Percentiles rank a stretch among this genome's conserved stretches.
Conservation (phyloP, 2,888 invertebrate genomes). For the Cyclophora albipunctata region DNA sequence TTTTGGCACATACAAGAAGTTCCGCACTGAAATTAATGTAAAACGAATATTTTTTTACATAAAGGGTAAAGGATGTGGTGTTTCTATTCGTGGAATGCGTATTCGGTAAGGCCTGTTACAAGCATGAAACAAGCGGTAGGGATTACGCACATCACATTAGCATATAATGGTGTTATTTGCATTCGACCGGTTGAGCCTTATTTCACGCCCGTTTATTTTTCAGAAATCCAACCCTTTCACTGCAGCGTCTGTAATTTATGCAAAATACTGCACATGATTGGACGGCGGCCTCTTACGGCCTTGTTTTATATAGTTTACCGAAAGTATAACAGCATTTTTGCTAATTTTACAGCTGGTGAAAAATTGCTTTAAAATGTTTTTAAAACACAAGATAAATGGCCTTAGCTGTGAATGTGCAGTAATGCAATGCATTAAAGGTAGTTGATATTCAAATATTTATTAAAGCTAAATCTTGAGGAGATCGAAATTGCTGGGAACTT, state of each 20-base stretch:
- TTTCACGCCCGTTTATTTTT: constrained; percentile 65
- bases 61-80: constrained; percentile 29
- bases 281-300: constrained; percentile 43
- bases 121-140: constrained; percentile 46
- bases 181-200: constrained; percentile 52
- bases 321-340: constrained; percentile 28
- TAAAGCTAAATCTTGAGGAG: constrained; percentile 5
- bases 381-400: neutral
- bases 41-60: neutral
- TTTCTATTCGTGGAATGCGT: constrained; percentile 44
- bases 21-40: too few relatives aligned
- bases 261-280: constrained; percentile 64
- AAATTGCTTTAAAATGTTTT: constrained; percentile 1
- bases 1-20: too few relatives aligned
- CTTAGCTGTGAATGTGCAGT: too few relatives aligned
- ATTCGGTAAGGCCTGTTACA: constrained; percentile 44
- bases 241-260: constrained; percentile 61
- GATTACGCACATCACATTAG: constrained; percentile 65
- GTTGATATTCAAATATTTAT: constrained; percentile 12
- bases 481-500: constrained; percentile 22
- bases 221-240: constrained; percentile 54
- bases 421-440: too few relatives aligned
- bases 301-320: constrained; percentile 33
- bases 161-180: constrained; percentile 71
- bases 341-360: constrained; percentile 5